Evolutionary conservation across 2,888 invertebrate species (phyloP).

Genomic region (Trachelus troglodyta): DNA sequence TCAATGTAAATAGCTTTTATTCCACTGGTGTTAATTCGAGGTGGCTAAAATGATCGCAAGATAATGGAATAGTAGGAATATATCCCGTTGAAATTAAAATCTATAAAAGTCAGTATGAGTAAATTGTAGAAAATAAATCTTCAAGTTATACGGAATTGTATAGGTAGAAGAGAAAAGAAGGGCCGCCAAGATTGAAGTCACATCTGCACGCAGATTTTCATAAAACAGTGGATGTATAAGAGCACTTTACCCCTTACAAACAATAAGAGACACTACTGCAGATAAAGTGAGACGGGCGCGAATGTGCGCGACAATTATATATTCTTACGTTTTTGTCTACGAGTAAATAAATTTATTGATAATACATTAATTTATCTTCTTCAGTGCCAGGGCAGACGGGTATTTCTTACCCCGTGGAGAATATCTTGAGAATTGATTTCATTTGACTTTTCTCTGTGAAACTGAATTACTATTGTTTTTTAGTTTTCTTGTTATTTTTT

Average conservation of each 20-base stretch:
- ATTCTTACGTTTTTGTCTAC: slow-evolving; percentile 21
- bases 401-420: slow-evolving; percentile 41
- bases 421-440: neutral
- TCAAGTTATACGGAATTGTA: neutral
- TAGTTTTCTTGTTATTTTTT: neutral
- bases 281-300: slow-evolving; percentile 46
- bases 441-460: slow-evolving; percentile 1
- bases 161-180: neutral
- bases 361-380: slow-evolving; percentile 50
- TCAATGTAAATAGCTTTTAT: slow-evolving; percentile 5
- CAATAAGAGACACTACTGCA: slow-evolving; percentile 11
- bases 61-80: neutral
- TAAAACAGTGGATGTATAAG: neutral
- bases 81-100: neutral
- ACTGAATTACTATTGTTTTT: neutral
- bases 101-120: neutral
- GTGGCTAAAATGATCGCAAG: neutral
- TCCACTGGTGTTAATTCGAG: neutral
- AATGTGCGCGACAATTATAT: slow-evolving; percentile 48
- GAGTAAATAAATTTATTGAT: slow-evolving; percentile 30
- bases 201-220: neutral
- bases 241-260: neutral
- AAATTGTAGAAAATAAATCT: neutral
- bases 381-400: slow-evolving; percentile 45
- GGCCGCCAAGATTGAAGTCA: neutral